Evolutionary conservation across 1,140 invertebrate genomes (phyloP).

Genomic region (Ditylenchus dipsaci): DNA sequence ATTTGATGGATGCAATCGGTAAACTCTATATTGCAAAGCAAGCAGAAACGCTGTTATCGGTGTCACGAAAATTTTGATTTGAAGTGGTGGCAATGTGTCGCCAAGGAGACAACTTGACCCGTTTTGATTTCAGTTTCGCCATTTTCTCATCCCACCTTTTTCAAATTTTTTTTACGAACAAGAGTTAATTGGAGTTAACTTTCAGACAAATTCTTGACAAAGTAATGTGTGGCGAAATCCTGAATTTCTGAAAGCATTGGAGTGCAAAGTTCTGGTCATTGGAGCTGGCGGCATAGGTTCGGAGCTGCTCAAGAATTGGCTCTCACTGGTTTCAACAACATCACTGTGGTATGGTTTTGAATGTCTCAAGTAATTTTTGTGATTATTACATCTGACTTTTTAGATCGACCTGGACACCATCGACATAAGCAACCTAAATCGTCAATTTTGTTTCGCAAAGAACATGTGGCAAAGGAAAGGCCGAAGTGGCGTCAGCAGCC

Average conservation of each 20-base stretch:
- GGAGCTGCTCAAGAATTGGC: slow-evolving; percentile 96
- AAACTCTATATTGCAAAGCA: too few relatives aligned
- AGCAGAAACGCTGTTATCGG: too few relatives aligned
- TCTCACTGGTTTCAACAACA: slow-evolving; percentile 82
- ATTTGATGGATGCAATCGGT: too few relatives aligned
- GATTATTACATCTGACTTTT: slow-evolving; percentile 54
- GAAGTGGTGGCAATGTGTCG: too few relatives aligned
- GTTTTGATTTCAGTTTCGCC: too few relatives aligned
- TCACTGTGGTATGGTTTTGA: slow-evolving; percentile 74
- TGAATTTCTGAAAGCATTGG: slow-evolving; percentile 5
- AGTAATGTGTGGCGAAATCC: slow-evolving; percentile 9
- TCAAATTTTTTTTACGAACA: too few relatives aligned
- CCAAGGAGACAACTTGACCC: too few relatives aligned
- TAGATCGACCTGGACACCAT: slow-evolving; percentile 99
- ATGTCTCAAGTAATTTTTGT: slow-evolving; percentile 6
- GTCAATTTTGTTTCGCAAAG: slow-evolving; percentile 95
- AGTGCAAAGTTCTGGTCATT: slow-evolving; percentile 72
- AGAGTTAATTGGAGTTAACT: too few relatives aligned
- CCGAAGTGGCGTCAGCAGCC: slow-evolving; percentile 74
- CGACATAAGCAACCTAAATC: slow-evolving; percentile 96
- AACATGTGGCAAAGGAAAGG: slow-evolving; percentile 94
- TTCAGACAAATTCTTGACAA: too few relatives aligned
- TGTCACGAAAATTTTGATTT: too few relatives aligned
- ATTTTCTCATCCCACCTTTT: too few relatives aligned
- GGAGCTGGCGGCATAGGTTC: slow-evolving; percentile 98